These are phyloP conservation scores for Xylocopa sonorina DNA, from an alignment of 1,140 invertebrate species.

Conservation along the genomic window DNA sequence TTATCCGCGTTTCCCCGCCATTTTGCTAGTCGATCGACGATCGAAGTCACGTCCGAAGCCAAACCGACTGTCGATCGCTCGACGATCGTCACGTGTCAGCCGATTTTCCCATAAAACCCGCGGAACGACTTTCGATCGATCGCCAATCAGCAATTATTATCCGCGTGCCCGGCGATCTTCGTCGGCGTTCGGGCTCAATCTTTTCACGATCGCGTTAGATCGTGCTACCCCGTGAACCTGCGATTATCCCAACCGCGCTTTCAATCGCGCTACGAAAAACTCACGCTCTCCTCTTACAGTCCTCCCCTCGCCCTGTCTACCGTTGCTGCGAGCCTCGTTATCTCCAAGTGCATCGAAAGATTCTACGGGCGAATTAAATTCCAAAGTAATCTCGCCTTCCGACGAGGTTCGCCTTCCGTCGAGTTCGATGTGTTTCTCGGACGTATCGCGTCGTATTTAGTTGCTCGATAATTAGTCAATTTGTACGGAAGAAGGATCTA, in stretches of 20 bases:
- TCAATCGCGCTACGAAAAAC: constrained; percentile 33
- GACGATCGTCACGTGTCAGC: constrained; percentile 64
- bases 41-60: constrained; percentile 62
- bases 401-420: too few species aligned
- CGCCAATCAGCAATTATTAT: constrained; percentile 68
- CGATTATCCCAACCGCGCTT: constrained; percentile 38
- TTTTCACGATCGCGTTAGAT: constrained; percentile 55
- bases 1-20: constrained; percentile 29
- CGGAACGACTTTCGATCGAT: constrained; percentile 67
- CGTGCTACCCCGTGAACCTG: constrained; percentile 33
- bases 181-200: constrained; percentile 35
- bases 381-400: too few species aligned
- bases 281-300: not conserved
- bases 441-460: too few species aligned
- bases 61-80: constrained; percentile 58
- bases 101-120: constrained; percentile 69
- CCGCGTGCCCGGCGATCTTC: constrained; percentile 61
- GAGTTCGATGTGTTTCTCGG: too few species aligned
- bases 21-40: constrained; percentile 57
- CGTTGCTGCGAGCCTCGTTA: not conserved
- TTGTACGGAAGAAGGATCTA: too few species aligned
- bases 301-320: not conserved
- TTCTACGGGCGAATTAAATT: not conserved
- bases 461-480: too few species aligned
- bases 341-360: not conserved